Evolutionary conservation across 2,888 invertebrate species (phyloP).

Genomic region (Idaea aversata): DNA sequence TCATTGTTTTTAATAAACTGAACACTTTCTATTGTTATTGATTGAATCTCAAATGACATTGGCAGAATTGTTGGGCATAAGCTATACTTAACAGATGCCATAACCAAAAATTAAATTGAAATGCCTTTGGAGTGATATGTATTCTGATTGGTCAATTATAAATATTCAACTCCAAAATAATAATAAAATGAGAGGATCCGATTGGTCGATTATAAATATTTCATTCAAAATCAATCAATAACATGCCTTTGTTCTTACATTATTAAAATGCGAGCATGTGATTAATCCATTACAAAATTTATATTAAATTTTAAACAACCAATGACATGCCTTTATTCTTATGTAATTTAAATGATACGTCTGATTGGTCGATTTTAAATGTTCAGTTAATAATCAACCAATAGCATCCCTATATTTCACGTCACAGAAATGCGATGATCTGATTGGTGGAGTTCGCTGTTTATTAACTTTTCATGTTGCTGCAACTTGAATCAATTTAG

Average conservation of each 20-base stretch:
- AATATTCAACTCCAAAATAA: too few relatives aligned
- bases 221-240: too few relatives aligned
- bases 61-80: too few relatives aligned
- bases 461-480: neutral
- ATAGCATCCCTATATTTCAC: neutral
- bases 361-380: neutral
- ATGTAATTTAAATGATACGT: too few relatives aligned
- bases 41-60: too few relatives aligned
- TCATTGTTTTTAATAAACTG: too few relatives aligned
- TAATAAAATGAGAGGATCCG: neutral
- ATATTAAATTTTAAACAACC: neutral
- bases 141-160: neutral
- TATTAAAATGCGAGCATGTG: too few relatives aligned
- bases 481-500: neutral
- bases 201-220: too few relatives aligned
- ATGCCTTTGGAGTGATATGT: neutral
- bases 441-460: neutral
- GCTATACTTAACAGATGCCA: neutral
- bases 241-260: too few relatives aligned
- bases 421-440: neutral
- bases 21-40: too few relatives aligned
- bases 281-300: neutral
- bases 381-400: neutral
- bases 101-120: neutral
- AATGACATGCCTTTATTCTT: neutral